Evolutionary conservation across 2,888 invertebrate species (phyloP).

Genomic region (Eueremaeus valkanovi): DNA sequence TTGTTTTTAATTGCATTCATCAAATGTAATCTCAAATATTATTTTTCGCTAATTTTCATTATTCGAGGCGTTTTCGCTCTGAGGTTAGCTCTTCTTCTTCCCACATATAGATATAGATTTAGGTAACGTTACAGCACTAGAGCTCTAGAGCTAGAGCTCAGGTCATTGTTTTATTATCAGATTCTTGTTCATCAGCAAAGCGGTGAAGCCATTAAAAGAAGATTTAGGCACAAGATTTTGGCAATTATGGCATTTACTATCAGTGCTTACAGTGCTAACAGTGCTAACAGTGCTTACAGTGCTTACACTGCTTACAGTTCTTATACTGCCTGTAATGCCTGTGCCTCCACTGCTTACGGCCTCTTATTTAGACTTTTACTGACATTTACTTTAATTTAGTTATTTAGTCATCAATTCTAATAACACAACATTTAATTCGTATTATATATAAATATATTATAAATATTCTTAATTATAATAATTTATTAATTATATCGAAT

Average conservation of each 20-base stretch:
- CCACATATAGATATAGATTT: constrained; percentile 27
- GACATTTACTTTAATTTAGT: background rate
- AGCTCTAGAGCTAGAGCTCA: background rate
- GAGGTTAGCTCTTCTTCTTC: constrained; percentile 21
- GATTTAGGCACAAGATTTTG: constrained; percentile 9
- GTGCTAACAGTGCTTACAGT: background rate
- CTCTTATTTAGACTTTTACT: constrained; percentile 13
- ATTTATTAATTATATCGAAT: background rate
- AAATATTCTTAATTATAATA: background rate
- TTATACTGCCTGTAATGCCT: too few relatives aligned
- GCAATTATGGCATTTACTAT: background rate
- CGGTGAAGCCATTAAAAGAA: constrained; percentile 27
- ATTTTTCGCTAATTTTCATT: background rate
- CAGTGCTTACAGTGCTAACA: background rate
- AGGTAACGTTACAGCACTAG: constrained; percentile 3
- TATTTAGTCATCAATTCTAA: background rate
- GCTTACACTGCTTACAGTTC: too few relatives aligned
- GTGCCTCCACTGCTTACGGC: background rate
- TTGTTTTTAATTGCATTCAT: constrained; percentile 24
- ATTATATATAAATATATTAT: background rate
- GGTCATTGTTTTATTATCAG: constrained; percentile 34
- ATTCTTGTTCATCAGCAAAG: constrained; percentile 18
- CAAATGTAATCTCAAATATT: constrained; percentile 7
- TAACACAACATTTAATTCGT: background rate
- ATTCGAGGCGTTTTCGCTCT: constrained; percentile 24